Conservation (phyloP, 2,888 invertebrate species). For the Caenorhabditis sp. region DNA sequence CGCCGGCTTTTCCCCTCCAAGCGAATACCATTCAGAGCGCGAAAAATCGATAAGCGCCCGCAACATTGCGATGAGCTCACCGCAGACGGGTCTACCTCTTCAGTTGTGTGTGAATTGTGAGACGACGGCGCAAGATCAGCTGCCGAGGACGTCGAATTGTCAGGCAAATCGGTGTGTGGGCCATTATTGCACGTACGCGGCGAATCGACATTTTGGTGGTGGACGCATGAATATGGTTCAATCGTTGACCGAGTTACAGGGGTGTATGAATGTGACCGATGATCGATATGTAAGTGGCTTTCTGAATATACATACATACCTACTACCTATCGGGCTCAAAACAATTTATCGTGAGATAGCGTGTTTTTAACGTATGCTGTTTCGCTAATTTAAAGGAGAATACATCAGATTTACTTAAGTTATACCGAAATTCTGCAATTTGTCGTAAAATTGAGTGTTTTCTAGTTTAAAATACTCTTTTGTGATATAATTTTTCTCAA, state of each 20-base stretch:
- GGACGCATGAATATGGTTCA: slow-evolving; percentile 31
- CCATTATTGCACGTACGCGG: slow-evolving; percentile 67
- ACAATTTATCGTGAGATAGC: too few species aligned
- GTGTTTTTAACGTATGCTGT: too few species aligned
- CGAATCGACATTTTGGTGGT: slow-evolving; percentile 50
- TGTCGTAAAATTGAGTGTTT: too few species aligned
- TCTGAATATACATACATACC: too few species aligned
- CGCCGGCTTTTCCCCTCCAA: slow-evolving; percentile 1
- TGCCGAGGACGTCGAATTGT: slow-evolving; percentile 61
- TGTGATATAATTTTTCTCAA: too few species aligned
- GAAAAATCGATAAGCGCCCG: slow-evolving; percentile 39
- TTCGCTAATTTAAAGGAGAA: too few species aligned
- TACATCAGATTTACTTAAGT: too few species aligned
- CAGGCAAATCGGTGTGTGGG: slow-evolving; percentile 61
- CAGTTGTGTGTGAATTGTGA: slow-evolving; percentile 66
- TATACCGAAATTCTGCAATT: too few species aligned
- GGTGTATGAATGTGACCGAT: slow-evolving; percentile 69
- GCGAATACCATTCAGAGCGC: neutral
- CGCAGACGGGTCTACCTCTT: slow-evolving; percentile 37
- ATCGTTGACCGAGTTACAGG: slow-evolving; percentile 61
- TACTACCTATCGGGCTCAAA: too few species aligned
- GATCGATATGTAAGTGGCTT: slow-evolving; percentile 47
- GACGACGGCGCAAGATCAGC: slow-evolving; percentile 59
- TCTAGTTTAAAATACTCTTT: too few species aligned
- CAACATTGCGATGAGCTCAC: slow-evolving; percentile 40